Percentiles rank a stretch among this genome's conserved stretches.
Conservation (phyloP, 2,113 vertebrate genomes). For the Coptodon bakossiorum region DNA sequence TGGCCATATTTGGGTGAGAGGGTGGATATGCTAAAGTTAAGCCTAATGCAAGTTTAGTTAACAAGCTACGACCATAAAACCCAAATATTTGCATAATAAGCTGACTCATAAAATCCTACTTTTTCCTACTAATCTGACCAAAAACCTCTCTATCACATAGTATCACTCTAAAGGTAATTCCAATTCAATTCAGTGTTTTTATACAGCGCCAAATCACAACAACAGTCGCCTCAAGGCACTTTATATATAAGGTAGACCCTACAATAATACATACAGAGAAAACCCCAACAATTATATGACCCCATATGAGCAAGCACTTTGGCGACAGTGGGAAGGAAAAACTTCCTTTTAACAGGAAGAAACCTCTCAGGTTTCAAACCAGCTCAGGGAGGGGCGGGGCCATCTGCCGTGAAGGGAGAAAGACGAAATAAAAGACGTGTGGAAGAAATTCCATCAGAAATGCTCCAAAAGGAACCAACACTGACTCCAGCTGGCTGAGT, state of each 20-base stretch:
- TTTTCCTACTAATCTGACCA: neutral
- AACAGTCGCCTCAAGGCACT: neutral
- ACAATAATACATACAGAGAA: neutral
- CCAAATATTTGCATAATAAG: neutral
- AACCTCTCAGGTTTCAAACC: neutral
- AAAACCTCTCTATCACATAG: neutral
- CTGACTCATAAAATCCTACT: neutral
- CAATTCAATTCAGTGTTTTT: neutral
- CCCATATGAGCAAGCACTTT: neutral
- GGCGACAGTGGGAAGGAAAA: neutral
- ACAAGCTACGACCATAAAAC: neutral
- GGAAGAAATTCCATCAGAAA: neutral
- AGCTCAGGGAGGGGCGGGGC: accelerated
- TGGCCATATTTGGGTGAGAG: neutral
- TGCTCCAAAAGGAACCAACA: neutral
- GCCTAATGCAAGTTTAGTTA: neutral
- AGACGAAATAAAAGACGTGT: neutral
- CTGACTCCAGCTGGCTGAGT: neutral
- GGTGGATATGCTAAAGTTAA: neutral
- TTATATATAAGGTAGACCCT: neutral
- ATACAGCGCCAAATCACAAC: neutral
- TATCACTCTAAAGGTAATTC: neutral
- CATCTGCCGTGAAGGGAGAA: neutral
- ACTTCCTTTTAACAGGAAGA: neutral
- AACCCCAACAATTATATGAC: neutral